Percentiles rank a stretch among this genome's conserved stretches.
phyloP scores from a whole-genome alignment of 2,113 vertebrate genomes.

The Nycticorax nycticorax region DNA sequence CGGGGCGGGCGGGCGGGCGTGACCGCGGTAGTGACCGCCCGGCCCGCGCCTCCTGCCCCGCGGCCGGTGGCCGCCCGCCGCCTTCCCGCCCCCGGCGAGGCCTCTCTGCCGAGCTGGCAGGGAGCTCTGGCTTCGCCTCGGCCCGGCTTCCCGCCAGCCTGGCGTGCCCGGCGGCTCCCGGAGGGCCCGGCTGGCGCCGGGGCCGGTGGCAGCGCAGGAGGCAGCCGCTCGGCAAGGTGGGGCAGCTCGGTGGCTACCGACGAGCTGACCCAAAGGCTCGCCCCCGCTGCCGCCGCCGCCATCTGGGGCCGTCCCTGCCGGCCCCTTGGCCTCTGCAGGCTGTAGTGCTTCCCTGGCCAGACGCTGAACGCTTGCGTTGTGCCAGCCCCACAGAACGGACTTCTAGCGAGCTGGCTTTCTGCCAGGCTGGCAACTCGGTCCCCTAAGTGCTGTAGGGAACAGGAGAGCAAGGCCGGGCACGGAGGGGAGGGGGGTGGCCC shows the following conservation, averaged over 20 bases:
- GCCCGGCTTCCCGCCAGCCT: too few relatives aligned
- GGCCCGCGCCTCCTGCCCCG: not conserved
- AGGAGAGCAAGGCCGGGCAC: not conserved
- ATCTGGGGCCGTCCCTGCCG: rapidly evolving
- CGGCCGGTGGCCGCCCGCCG: not conserved
- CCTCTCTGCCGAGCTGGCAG: not conserved
- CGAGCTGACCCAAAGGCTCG: rapidly evolving
- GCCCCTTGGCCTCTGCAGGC: not conserved
- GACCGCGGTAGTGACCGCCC: rapidly evolving
- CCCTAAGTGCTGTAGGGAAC: rapidly evolving
- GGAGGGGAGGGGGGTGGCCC: rapidly evolving
- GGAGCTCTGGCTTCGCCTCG: rapidly evolving
- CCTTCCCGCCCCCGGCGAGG: not conserved
- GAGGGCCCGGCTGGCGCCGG: not conserved
- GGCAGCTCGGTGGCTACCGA: rapidly evolving
- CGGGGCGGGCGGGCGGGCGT: not conserved
- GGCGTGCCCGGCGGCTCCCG: not conserved
- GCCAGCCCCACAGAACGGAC: rapidly evolving
- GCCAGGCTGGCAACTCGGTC: rapidly evolving
- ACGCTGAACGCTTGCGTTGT: rapidly evolving
- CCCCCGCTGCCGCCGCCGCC: rapidly evolving
- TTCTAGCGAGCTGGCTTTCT: rapidly evolving
- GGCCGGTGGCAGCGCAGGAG: rapidly evolving
- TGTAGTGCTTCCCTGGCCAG: rapidly evolving
- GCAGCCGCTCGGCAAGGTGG: rapidly evolving